phyloP scores from a whole-genome alignment of 2,797 vertebrate species.

The Melanotaenia trifasciata region DNA sequence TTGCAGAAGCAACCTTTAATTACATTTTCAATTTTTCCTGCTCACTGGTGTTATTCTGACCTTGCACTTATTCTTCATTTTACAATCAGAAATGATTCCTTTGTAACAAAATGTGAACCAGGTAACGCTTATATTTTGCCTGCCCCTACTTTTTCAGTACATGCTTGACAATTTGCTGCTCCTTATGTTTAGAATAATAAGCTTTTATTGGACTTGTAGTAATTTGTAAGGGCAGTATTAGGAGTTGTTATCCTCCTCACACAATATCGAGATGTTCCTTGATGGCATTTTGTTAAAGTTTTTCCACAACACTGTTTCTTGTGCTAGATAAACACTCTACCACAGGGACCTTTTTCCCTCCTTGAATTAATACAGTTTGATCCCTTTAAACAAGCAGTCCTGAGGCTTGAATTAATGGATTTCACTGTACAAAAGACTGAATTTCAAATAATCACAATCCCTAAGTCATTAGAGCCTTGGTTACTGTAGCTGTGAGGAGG shows the following conservation, averaged over 20 bases:
- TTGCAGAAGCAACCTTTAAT: neutral
- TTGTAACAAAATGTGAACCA: neutral
- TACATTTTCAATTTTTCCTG: neutral
- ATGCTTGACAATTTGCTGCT: neutral
- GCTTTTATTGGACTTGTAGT: neutral
- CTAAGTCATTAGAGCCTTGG: conserved; percentile 1
- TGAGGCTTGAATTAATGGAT: conserved; percentile 8
- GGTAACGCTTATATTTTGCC: neutral
- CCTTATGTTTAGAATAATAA: neutral
- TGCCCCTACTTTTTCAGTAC: neutral
- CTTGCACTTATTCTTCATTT: neutral
- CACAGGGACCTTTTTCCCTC: neutral
- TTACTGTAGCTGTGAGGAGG: neutral
- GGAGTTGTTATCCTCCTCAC: conserved; percentile 16
- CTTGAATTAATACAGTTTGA: conserved; percentile 16
- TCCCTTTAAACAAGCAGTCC: conserved; percentile 8
- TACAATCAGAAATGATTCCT: neutral
- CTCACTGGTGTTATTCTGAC: neutral
- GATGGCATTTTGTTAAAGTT: conserved; percentile 12
- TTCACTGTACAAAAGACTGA: neutral
- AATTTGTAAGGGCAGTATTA: neutral
- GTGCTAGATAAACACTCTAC: conserved; percentile 31
- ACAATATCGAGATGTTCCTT: conserved; percentile 16
- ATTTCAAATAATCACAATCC: conserved; percentile 17
- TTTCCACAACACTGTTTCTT: conserved; percentile 16